Conservation (phyloP, 2,797 vertebrate species). For the Silurus lanzhouensis region DNA sequence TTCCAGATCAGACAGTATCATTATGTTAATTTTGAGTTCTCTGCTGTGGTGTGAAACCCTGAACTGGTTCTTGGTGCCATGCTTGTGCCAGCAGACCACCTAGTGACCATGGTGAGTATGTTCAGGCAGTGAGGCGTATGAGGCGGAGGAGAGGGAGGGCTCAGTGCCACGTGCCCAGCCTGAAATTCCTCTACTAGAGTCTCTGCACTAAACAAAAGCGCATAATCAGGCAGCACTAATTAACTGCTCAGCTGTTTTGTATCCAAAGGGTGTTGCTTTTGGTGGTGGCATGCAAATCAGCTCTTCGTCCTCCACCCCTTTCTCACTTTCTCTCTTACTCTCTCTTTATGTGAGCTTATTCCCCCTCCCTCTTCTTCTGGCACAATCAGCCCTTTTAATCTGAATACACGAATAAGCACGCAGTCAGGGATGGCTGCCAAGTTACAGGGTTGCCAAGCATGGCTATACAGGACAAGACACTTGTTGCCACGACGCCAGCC, state of each 20-base stretch:
- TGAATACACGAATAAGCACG: constrained; percentile 69
- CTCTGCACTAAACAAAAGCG: constrained; percentile 74
- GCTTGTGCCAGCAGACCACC: constrained; percentile 62
- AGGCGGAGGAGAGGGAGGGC: constrained; percentile 61
- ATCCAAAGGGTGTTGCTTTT: constrained; percentile 77
- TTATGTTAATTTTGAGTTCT: neutral
- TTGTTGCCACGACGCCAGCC: constrained; percentile 78
- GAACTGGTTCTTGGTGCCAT: constrained; percentile 60
- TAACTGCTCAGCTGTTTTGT: constrained; percentile 76
- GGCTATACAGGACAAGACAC: constrained; percentile 79
- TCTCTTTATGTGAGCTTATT: neutral
- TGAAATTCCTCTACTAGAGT: constrained; percentile 66
- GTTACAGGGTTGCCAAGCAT: constrained; percentile 73
- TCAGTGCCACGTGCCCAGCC: constrained; percentile 58
- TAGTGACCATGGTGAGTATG: constrained; percentile 70
- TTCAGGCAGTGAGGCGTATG: constrained; percentile 59
- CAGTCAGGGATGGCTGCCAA: constrained; percentile 75
- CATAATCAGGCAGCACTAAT: constrained; percentile 77
- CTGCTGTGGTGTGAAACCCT: neutral
- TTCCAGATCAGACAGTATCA: neutral
- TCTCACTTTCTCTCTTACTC: constrained; percentile 1
- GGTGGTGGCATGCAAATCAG: constrained; percentile 80
- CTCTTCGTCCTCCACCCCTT: constrained; percentile 51
- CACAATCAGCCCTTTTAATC: constrained; percentile 79
- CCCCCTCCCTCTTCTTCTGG: constrained; percentile 69